A percentile compares a stretch with the other conserved stretches of the same genome.
Conservation (phyloP, 2,797 vertebrate genomes). For the Lacerta viridis region DNA sequence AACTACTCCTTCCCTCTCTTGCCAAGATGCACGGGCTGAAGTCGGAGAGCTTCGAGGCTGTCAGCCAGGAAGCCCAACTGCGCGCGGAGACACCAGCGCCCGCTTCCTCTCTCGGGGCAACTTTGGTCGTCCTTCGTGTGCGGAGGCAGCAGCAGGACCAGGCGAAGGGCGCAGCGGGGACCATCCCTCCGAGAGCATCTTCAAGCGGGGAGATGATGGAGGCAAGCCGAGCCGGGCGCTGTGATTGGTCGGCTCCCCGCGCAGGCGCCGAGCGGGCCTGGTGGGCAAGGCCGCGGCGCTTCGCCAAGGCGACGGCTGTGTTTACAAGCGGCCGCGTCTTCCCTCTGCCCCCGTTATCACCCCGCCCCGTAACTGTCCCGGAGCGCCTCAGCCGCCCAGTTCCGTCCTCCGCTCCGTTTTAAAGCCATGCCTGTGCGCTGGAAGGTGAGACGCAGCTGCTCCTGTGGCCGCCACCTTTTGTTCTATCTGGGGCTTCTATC, state of each 20-base stretch:
- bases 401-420: not conserved
- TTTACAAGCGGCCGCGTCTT: constrained; percentile 41
- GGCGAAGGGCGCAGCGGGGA: not conserved
- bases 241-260: constrained; percentile 53
- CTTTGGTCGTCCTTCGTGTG: no score
- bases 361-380: not conserved
- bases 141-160: not conserved
- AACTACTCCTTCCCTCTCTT: not conserved
- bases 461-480: not conserved
- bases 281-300: not conserved
- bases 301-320: constrained; percentile 58
- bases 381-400: not conserved
- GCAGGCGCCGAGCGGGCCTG: not conserved
- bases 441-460: constrained; percentile 79
- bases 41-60: no score
- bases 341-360: no score
- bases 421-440: constrained; percentile 81
- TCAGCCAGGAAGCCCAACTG: not conserved
- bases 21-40: not conserved
- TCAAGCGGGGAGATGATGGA: not conserved
- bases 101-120: no score
- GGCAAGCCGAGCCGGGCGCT: not conserved
- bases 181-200: not conserved
- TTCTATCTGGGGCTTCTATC: not conserved
- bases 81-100: not conserved